Evolutionary conservation across 1,140 invertebrate genomes (phyloP).

Genomic region (Cyphomyrmex costatus): DNA sequence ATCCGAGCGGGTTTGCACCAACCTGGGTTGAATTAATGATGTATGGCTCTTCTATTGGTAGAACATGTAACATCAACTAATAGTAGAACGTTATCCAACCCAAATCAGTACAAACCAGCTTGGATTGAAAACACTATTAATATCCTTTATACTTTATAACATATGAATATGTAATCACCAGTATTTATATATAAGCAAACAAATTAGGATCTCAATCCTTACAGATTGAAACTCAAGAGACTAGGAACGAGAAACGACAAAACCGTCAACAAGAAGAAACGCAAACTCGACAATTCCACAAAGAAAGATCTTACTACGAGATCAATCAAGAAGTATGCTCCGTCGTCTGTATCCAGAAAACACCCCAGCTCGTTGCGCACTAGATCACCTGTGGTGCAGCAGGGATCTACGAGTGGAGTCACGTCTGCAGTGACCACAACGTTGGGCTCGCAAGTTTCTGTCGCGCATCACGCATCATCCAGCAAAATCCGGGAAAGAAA

Average conservation of each 20-base stretch:
- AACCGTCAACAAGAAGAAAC: constrained; percentile 81
- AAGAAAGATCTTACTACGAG: constrained; percentile 81
- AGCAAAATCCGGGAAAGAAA: constrained; percentile 82
- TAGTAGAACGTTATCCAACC: too few species aligned
- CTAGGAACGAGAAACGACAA: constrained; percentile 83
- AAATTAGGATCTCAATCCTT: too few species aligned
- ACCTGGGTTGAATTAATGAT: too few species aligned
- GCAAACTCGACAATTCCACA: constrained; percentile 80
- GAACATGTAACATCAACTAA: too few species aligned
- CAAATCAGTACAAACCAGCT: too few species aligned
- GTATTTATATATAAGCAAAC: not conserved
- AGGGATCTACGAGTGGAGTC: constrained; percentile 52
- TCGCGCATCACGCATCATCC: constrained; percentile 71
- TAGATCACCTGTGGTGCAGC: constrained; percentile 79
- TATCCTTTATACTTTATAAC: not conserved
- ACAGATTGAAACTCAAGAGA: constrained; percentile 84
- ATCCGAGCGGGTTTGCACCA: too few species aligned
- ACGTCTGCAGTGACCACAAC: constrained; percentile 40
- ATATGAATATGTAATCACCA: not conserved
- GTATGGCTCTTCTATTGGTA: too few species aligned
- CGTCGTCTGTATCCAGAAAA: constrained; percentile 78
- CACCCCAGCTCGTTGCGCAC: constrained; percentile 74
- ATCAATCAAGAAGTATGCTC: constrained; percentile 79
- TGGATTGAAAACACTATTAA: not conserved
- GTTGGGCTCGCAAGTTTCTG: constrained; percentile 70